Base-by-base conservation (phyloP, 2,888 invertebrate genomes). In the Meliscaeva auricollis region DNA sequence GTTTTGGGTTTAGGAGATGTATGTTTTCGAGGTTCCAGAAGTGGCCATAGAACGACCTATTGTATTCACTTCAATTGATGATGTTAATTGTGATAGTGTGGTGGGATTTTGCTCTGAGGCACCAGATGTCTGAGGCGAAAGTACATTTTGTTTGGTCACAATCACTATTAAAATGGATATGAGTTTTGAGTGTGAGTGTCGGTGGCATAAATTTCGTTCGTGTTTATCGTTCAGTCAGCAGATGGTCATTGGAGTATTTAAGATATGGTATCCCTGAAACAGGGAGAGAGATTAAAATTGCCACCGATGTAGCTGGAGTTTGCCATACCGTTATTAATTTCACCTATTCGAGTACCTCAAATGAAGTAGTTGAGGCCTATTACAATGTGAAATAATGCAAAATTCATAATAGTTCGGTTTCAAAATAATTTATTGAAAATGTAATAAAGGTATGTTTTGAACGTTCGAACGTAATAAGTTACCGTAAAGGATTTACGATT, bases 51-150 rank as follows among this genome's bases (percentile, higher is more conserved):
- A 66, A 20, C 48, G 8, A 50, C 35, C 64, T 46, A 70, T 64
- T 70, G 69, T 70, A 62, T 56, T 74, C 58, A 56, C 70, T 84
- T 56, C 56, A 75, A 75, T 84, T 75, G 83, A 75, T 84, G 74
- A 79, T 84, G 74, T 66, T 79, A 58, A 84, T 79, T 69, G 79
- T 17, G 69, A 74, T 66, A 38, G 79, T 54, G 66, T 70, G 64
- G 83, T 75, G 70, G 64, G 69, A 46, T 69, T 70, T 69, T 74
- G n/a, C 41, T 68, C 22, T 46, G 11, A 35, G 58, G 52, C 66
- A 64, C 62, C 62, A 13, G 60, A 26, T 69, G 46, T 35, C 13
- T 69, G 54, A 17, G 44, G 46, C 15, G n/a, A 9, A 48, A 5
- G 5, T 4, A 4, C 7, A 48, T 35, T 64, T 20, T 35, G 52